Evolutionary conservation across 1,140 invertebrate species (phyloP), one percentile per base, ranked within the genome.

Genomic region (Medauroidea extradentata): DNA sequence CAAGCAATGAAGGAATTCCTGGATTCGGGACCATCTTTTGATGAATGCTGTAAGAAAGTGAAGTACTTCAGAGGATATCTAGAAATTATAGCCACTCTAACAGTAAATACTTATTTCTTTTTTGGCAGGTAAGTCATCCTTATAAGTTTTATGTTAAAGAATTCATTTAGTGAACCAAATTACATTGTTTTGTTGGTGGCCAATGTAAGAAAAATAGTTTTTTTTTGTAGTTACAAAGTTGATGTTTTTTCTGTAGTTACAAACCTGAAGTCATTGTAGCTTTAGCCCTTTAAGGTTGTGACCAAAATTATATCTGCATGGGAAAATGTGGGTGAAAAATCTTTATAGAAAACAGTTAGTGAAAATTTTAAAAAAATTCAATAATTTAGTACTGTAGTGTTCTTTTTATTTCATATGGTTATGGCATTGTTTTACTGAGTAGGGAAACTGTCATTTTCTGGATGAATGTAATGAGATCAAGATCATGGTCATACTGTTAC

Each of bases 11-110:
- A 65, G 73, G 78, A 58, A 73, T 79, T 52, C 73, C 75, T 68
- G 74, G 76, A 23, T 71, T 81, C 58, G 77, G 80, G 41, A 61
- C 58, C n/a, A 53, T 44, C n/a, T 60, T 41, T 78, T 79, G 61
- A 69, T 71, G 21, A 61, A 42, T 5, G 50, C 9, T 51, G 49
- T 34, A 11, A 25, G 2, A 51, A n/a, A 51, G 24, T 51, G n/a
- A 25, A 29, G 14, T 24, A 23, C 7, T 51, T 51, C 9, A 4
- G 7, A 16, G 49, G 14, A n/a, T 51, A 25, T 27, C 9, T 3
- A 16, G 19, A 8, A 3, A 34, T 19, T 5, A 51, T 57, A 25
- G 42, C 23, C 11, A 49, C 44, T 14, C 18, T 64, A 9, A 27
- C 49, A 34, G 54, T 53, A 3, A 29, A 54, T 60, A 46, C 50